Conservation (phyloP, 2,113 vertebrate genomes). For the Apeltes quadracus region DNA sequence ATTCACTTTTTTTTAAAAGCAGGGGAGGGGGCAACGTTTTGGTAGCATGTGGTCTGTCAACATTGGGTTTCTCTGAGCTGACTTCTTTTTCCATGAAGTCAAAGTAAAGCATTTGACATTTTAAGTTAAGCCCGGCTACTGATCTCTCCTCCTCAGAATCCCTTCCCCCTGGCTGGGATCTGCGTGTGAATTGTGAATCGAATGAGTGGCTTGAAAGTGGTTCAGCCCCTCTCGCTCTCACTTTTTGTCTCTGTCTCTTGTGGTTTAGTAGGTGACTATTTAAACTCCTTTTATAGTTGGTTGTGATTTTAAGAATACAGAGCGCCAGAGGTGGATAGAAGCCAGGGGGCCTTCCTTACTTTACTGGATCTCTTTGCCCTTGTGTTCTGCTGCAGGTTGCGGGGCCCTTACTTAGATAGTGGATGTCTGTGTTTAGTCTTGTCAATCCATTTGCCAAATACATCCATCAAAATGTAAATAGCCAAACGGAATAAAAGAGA, state of each 20-base stretch:
- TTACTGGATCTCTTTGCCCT: constrained; percentile 17
- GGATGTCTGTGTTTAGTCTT: constrained; percentile 10
- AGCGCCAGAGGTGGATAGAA: constrained; percentile 15
- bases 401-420: neutral
- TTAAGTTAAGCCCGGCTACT: constrained; percentile 67
- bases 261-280: constrained; percentile 30
- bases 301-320: constrained; percentile 34
- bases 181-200: constrained; percentile 66
- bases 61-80: constrained; percentile 59
- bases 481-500: constrained; percentile 42
- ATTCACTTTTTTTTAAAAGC: constrained; percentile 38
- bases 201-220: constrained; percentile 63
- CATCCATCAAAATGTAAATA: constrained; percentile 33
- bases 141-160: constrained; percentile 71
- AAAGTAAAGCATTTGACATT: constrained; percentile 74
- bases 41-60: constrained; percentile 58
- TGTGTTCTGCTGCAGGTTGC: constrained; percentile 26
- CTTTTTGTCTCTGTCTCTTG: constrained; percentile 15
- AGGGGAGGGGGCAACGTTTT: constrained; percentile 53
- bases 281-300: constrained; percentile 13
- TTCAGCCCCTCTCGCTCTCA: constrained; percentile 44
- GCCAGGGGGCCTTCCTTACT: constrained; percentile 24
- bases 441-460: constrained; percentile 29
- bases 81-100: constrained; percentile 68
- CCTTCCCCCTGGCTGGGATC: constrained; percentile 70